Conservation (phyloP, 1,140 invertebrate species). For the Scaptomyza hsui region DNA sequence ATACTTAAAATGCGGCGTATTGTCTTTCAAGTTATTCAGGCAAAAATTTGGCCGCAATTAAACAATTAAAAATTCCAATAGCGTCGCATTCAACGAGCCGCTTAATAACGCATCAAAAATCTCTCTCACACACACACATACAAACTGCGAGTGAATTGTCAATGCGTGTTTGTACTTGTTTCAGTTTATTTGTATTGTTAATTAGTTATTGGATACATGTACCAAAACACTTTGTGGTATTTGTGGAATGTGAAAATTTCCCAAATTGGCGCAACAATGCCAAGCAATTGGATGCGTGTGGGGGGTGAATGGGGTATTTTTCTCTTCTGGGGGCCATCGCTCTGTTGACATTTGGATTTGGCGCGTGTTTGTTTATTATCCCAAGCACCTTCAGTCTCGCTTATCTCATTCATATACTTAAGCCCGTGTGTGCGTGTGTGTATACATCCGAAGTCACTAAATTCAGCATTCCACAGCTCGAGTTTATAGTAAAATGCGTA, state of each 20-base stretch:
- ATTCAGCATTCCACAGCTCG: conserved; percentile 64
- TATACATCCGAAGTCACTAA: conserved; percentile 35
- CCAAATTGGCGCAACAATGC: conserved; percentile 55
- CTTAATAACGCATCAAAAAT: conserved; percentile 74
- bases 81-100: conserved; percentile 55
- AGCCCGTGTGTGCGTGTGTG: conserved; percentile 4
- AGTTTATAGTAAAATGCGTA: conserved; percentile 39
- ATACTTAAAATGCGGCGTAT: conserved; percentile 44
- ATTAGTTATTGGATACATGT: conserved; percentile 62
- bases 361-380: conserved; percentile 69
- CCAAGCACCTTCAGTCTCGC: conserved; percentile 49
- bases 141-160: conserved; percentile 28
- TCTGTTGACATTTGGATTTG: conserved; percentile 69
- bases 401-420: conserved; percentile 44
- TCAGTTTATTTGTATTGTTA: conserved; percentile 56
- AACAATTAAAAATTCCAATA: conserved; percentile 76
- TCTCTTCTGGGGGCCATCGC: background rate
- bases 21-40: conserved; percentile 57
- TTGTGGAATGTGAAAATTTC: conserved; percentile 65
- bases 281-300: conserved; percentile 8
- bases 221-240: conserved; percentile 43
- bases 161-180: background rate
- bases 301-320: background rate
- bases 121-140: conserved; percentile 6
- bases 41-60: conserved; percentile 65